Evolutionary conservation across 2,888 invertebrate genomes (phyloP), one percentile per base, ranked within the genome.

Genomic region (Leptodirus hochenwartii): DNA sequence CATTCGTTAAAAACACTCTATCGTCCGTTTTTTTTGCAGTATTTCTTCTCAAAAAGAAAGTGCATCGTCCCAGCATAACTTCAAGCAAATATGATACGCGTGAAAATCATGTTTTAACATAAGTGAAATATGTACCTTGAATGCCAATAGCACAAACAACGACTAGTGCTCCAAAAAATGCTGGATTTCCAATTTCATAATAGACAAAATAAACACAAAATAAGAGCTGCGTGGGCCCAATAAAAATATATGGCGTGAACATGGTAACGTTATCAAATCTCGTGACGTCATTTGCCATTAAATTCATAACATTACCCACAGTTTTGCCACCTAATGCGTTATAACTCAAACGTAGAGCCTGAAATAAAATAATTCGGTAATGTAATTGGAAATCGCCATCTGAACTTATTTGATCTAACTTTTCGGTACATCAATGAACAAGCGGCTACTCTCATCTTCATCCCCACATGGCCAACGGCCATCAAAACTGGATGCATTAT

Each of bases 1-100:
- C 90, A 47, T 75, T 78, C 71, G 90, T 88, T 17, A 84, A 55
- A 34, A 81, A 66, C 9, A 90, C 78, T 42, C 90, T 60, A 40
- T 71, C 74, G 49, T 91, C 90, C 1, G 88, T 85, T 45, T 74
- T 64, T 12, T 62, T 53, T 0, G 87, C 87, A 5, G 80, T 80
- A 42, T 64, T 53, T 15, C 58, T 43, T 43, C 69, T 54, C 16
- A 63, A 45, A 8, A 43, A 46, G 2, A 62, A 59, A 1, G 62
- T 61, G 30, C 54, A 55, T 39, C 58, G 57, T 1, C 66, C 66
- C 36, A 68, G 46, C 39, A 34, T 15, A n/a, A 33, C 37, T 37
- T 20, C 10, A 34, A 25, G 14, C 13, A 4, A 5, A 4, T 13
- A 6, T 29, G 10, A 8, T 20, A 6, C 6, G 20, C 6, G 20